Conservation (phyloP, 2,113 vertebrate species). For the Brachyhypopomus gauderio region DNA sequence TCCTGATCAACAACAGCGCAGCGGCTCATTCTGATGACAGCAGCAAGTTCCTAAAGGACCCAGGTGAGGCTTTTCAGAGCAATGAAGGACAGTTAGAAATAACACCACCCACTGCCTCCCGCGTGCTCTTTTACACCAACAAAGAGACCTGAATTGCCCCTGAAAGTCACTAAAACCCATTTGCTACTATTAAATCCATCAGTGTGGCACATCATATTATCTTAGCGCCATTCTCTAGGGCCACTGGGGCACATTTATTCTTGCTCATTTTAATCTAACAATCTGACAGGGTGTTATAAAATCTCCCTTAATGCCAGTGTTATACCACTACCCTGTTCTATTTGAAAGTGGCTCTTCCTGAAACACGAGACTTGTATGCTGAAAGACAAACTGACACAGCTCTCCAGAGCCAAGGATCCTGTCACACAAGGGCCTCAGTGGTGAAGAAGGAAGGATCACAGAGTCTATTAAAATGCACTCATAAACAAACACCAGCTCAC, state of each 20-base stretch:
- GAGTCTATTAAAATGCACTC: background rate
- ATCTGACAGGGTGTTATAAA: no score
- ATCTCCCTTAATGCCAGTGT: no score
- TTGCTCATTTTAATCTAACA: no score
- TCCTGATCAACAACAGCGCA: slow-evolving; percentile 22
- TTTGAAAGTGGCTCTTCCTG: no score
- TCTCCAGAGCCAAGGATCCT: no score
- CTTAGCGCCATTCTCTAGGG: background rate
- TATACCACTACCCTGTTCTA: no score
- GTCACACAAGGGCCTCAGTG: background rate
- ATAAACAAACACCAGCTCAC: background rate
- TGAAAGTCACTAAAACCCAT: background rate
- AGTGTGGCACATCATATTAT: background rate
- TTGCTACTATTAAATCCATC: background rate
- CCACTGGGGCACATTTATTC: background rate
- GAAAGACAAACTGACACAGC: no score
- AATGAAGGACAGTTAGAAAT: slow-evolving; percentile 9
- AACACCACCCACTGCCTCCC: background rate
- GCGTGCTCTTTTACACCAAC: background rate
- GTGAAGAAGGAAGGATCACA: background rate
- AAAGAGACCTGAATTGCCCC: background rate
- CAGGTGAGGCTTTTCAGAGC: background rate
- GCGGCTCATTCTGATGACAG: slow-evolving; percentile 28
- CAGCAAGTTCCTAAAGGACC: slow-evolving; percentile 5
- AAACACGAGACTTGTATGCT: slow-evolving; percentile 1